Conservation (phyloP, 2,113 vertebrate genomes). For the Chiloscyllium plagiosum region DNA sequence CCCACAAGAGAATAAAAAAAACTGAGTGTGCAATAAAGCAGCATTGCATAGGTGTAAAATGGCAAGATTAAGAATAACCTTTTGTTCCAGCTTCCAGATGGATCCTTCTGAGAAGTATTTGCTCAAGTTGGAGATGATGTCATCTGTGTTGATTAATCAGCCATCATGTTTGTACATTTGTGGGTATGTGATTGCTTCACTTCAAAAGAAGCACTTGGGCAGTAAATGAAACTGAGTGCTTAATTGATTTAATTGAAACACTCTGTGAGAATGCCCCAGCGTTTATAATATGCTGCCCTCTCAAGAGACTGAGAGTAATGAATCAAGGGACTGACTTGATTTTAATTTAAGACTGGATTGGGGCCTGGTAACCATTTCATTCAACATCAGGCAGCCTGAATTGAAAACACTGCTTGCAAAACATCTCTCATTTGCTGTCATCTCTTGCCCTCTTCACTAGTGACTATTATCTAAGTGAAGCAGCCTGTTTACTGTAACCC, state of each 20-base stretch:
- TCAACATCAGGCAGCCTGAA: not conserved
- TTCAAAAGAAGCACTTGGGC: not conserved
- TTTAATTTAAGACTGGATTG: not conserved
- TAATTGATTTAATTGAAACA: not conserved
- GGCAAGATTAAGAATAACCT: not conserved
- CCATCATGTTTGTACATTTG: not conserved
- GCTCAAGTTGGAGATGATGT: not conserved
- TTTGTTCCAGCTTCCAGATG: not conserved
- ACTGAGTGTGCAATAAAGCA: not conserved
- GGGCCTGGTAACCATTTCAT: not conserved
- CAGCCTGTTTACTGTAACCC: not conserved
- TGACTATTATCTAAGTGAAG: not conserved
- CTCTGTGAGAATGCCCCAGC: not conserved
- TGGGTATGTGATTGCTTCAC: not conserved
- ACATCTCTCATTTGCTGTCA: not conserved
- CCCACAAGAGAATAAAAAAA: not conserved
- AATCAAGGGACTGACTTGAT: not conserved
- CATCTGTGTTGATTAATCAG: not conserved
- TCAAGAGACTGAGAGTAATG: not conserved
- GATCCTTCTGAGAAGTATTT: not conserved
- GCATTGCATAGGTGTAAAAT: not conserved
- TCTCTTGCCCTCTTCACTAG: not conserved
- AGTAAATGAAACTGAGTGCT: not conserved
- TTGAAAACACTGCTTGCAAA: not conserved
- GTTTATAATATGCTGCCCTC: not conserved